Base-by-base conservation (phyloP, 2,888 invertebrate genomes). In the Psylliodes chrysocephalus region DNA sequence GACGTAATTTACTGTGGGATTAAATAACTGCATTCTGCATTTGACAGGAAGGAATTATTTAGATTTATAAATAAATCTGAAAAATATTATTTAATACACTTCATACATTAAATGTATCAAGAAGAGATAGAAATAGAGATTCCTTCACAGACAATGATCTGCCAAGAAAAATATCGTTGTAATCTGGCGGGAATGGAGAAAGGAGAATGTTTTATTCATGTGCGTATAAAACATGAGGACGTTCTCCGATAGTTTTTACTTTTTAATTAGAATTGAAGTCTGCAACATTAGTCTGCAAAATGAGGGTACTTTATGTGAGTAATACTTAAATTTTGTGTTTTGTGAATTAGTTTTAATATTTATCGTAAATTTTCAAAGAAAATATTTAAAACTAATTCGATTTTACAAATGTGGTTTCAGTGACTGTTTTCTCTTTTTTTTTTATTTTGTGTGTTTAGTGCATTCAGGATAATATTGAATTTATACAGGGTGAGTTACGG, bases 261-360 rank as follows among this genome's bases (percentile, higher is more conserved):
- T 74, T 71, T 70, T 72, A 63, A 68, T 63, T 49, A 49, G 15
- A 28, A 28, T 12, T 28, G 46, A 49, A 47, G 25, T 69, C 69
- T 61, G 67, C 51, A 55, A 56, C 56, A 72, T 71, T 55, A 69
- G 61, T 65, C 61, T 63, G 54, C 73, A 77, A 53, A 71, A 79
- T 79, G 79, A 77, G 76, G 72, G 74, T 78, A 64, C 66, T 72
- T 63, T 71, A 73, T 66, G 79, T 79, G 78, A 79, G 79, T 79
- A 76, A 60, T 2, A n/a, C n/a, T 42, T 53, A 63, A 47, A 18
- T 63, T 30, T 47, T 7, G 22, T 49, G 22, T 46, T n/a, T 46
- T 42, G 64, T 63, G 64, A 33, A 33, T n/a, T n/a, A 33, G 33
- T 33, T 33, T 10, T 33, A n/a, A n/a, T n/a, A n/a, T n/a, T n/a